Conservation (phyloP, 2,113 vertebrate species). For the Canis aureus region DNA sequence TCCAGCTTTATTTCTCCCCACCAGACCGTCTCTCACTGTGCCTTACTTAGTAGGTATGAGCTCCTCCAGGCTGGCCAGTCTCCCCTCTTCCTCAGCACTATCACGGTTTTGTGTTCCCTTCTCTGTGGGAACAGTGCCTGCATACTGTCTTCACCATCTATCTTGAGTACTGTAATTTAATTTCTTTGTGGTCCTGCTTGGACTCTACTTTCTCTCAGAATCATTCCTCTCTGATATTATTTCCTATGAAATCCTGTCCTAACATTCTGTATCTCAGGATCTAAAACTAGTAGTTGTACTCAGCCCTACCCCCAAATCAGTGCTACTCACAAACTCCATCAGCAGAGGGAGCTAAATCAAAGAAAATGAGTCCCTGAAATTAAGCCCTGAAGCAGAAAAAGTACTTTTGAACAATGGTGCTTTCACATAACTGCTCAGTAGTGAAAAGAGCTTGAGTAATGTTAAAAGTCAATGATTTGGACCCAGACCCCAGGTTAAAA, state of each 20-base stretch:
- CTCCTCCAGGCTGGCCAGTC: background rate
- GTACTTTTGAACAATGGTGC: background rate
- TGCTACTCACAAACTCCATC: constrained; percentile 60
- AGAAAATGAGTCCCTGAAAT: constrained; percentile 40
- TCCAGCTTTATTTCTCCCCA: background rate
- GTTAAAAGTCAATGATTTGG: constrained; percentile 40
- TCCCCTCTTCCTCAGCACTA: background rate
- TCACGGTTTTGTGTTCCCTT: background rate
- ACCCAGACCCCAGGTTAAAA: background rate
- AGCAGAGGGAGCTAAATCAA: constrained; percentile 81
- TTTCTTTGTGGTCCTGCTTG: background rate
- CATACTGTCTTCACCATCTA: background rate
- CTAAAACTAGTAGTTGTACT: background rate
- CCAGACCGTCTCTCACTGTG: background rate
- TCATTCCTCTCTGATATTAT: background rate
- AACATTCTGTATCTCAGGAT: background rate
- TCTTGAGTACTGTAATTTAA: background rate
- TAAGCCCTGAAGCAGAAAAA: background rate
- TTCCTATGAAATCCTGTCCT: background rate
- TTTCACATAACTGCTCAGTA: background rate
- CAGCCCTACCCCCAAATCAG: background rate
- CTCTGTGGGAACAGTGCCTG: background rate
- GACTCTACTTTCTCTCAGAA: background rate
- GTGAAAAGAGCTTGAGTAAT: constrained; percentile 4
- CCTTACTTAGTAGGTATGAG: background rate